These are phyloP conservation scores for Drosophila malerkotliana DNA, from an alignment of 1,140 invertebrate species.

Conservation along the genomic window DNA sequence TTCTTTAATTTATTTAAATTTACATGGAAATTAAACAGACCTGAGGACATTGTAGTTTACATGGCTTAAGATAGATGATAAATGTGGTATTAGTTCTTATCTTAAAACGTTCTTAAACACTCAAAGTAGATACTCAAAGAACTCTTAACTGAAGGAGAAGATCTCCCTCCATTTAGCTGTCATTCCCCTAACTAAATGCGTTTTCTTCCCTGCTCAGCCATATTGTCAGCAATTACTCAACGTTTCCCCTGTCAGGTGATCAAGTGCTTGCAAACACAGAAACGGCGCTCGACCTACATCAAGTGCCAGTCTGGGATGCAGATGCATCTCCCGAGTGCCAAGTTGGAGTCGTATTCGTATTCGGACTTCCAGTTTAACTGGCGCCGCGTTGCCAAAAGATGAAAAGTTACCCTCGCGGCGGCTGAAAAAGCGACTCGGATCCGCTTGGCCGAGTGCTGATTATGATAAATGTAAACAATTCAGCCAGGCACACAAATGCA, in stretches of 20 bases:
- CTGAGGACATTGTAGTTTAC: not conserved
- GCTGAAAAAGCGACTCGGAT: conserved; percentile 45
- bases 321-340: conserved; percentile 13
- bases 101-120: conserved; percentile 6
- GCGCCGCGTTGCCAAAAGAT: conserved; percentile 67
- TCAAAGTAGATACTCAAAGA: not conserved
- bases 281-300: conserved; percentile 32
- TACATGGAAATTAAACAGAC: not conserved
- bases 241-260: conserved; percentile 54
- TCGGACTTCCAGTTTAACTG: conserved; percentile 55
- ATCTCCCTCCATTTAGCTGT: not conserved
- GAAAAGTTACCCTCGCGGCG: conserved; percentile 66
- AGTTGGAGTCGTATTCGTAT: conserved; percentile 4
- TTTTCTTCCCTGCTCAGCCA: conserved; percentile 67
- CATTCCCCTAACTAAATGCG: conserved; percentile 31
- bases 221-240: conserved; percentile 72
- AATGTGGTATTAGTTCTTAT: no score
- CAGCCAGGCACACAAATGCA: conserved; percentile 76
- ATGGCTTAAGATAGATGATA: not conserved
- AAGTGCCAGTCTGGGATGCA: conserved; percentile 40
- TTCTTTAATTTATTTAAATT: not conserved
- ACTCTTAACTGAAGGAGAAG: not conserved
- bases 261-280: conserved; percentile 47
- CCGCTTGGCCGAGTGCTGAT: conserved; percentile 51
- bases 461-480: conserved; percentile 82